These are phyloP conservation scores for Vanacampus margaritifer DNA, from an alignment of 2,113 vertebrate species.

Conservation along the genomic window DNA sequence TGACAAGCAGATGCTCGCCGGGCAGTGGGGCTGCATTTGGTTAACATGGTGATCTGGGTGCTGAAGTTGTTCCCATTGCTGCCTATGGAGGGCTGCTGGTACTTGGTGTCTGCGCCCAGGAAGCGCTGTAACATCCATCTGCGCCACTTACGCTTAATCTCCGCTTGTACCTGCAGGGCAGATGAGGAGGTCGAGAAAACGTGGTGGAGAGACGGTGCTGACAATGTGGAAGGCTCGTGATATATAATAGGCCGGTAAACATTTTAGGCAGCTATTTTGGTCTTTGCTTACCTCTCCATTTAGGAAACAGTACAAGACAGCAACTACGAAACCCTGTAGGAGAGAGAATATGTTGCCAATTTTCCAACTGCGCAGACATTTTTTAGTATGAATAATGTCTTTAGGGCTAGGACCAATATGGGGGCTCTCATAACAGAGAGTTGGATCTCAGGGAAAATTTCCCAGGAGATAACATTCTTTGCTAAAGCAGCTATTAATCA, in stretches of 20 bases:
- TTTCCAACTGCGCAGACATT: conserved; percentile 46
- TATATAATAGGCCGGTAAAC: conserved; percentile 25
- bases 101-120: conserved; percentile 80
- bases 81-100: conserved; percentile 84
- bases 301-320: conserved; percentile 94
- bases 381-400: conserved; percentile 53
- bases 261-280: conserved; percentile 17
- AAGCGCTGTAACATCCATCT: conserved; percentile 88
- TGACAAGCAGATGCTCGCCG: conserved; percentile 80
- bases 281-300: conserved; percentile 89
- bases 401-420: conserved; percentile 37
- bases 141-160: conserved; percentile 93
- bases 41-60: conserved; percentile 93
- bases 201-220: background rate
- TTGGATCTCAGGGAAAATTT: conserved; percentile 41
- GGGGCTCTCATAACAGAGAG: conserved; percentile 32
- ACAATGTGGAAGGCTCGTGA: background rate
- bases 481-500: conserved; percentile 44
- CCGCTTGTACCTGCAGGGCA: conserved; percentile 83
- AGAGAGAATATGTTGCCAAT: conserved; percentile 28
- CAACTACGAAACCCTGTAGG: conserved; percentile 90
- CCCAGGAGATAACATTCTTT: conserved; percentile 39
- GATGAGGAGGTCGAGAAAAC: conserved; percentile 28
- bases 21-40: conserved; percentile 83
- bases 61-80: conserved; percentile 91